phyloP scores from a whole-genome alignment of 2,797 vertebrate species.

The Falco novaeseelandiae region DNA sequence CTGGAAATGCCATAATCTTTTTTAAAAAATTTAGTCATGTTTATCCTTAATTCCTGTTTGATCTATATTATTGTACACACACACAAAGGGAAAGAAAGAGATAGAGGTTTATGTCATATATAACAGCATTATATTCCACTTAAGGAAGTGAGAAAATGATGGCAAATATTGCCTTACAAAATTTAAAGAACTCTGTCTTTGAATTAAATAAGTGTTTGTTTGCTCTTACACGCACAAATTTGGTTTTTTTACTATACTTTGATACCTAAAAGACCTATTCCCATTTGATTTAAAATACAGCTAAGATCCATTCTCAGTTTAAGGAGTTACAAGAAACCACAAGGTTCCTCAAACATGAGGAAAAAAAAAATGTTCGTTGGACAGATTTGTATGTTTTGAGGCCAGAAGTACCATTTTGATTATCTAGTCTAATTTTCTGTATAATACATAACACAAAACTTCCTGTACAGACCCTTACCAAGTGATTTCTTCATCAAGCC shows the following conservation, averaged over 20 bases:
- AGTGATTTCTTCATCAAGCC: not conserved
- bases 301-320: not conserved
- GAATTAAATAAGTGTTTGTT: not conserved
- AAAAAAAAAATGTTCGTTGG: not conserved
- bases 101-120: not conserved
- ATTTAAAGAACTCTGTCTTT: not conserved
- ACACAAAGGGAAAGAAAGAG: not conserved
- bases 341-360: not conserved
- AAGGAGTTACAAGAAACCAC: not conserved
- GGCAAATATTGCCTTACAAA: not conserved
- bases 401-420: conserved; percentile 10
- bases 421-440: not conserved
- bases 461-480: not conserved
- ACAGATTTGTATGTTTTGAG: not conserved
- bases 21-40: not conserved
- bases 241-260: not conserved
- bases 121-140: not conserved
- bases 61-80: not conserved
- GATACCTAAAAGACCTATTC: not conserved
- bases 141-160: not conserved
- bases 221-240: not conserved
- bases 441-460: not conserved
- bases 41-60: conserved; percentile 7
- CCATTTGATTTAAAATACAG: not conserved
- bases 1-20: not conserved